Evolutionary conservation across 2,888 invertebrate species (phyloP), one percentile per base, ranked within the genome.

Genomic region (Athalia rosae): DNA sequence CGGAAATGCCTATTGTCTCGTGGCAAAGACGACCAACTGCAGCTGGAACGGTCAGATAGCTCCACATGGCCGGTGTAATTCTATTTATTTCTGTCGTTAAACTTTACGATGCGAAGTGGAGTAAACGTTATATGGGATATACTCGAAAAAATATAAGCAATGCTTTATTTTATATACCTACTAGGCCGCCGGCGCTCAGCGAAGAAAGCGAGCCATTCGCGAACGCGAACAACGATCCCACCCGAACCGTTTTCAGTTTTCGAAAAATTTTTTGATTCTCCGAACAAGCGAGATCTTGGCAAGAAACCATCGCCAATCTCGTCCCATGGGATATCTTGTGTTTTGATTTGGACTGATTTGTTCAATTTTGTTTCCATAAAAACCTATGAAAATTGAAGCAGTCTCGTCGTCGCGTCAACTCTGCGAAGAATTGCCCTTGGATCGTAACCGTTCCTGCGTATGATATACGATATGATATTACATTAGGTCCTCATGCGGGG

Each of bases 51-150:
- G 74, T 74, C 59, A 45, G 47, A 74, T 74, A 28, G 28, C 28
- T 28, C 28, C 74, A 48, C 61, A 48, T 62, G 50, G 62, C 50
- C 61, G 48, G 74, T 62, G 74, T 62, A 62, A 47, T n/a, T 28
- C 47, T 74, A 74, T 59, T 71, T 59, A 71, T 61, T 61, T 48
- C 28, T 61, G 61, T 74, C 48, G 74, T 74, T 74, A 74, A 74
- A 74, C 50, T 62, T 74, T 74, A 74, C 74, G 74, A 62, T 50
- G 74, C 74, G 61, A 50, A 74, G 50, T 61, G 74, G 74, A 74
- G 74, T 74, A 61, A 74, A 74, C 61, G 74, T 50, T 48, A 43
- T 62, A 74, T 50, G 61, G 47, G 13, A 6, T 74, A 62, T 3
- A 41, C 7, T 50, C 41, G 62, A 15, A 48, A 58, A 43, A 58